Percentiles rank a stretch among this genome's conserved stretches.
Evolutionary conservation across 1,140 invertebrate species (phyloP).

Genomic region (Rhizoglyphus robini): DNA sequence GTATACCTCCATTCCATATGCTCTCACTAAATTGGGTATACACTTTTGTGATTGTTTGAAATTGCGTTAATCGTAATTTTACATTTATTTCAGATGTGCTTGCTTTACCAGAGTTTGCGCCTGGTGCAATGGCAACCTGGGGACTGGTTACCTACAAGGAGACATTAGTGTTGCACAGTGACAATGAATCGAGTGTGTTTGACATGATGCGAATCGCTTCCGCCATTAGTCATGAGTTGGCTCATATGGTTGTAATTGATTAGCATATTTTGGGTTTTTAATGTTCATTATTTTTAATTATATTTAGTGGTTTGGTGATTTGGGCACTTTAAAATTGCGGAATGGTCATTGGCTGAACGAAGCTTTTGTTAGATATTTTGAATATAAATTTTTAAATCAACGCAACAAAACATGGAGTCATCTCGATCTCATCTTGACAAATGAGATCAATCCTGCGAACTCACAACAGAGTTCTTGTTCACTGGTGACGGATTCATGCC

Average conservation of each 20-base stretch:
- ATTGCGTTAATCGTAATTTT: slow-evolving; percentile 67
- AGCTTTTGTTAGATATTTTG: slow-evolving; percentile 65
- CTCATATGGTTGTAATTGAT: slow-evolving; percentile 44
- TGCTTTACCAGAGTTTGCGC: slow-evolving; percentile 68
- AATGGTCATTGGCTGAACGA: slow-evolving; percentile 83
- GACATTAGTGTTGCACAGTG: slow-evolving; percentile 60
- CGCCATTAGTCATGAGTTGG: slow-evolving; percentile 64
- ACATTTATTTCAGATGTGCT: slow-evolving; percentile 52
- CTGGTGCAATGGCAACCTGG: slow-evolving; percentile 80
- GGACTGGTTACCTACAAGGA: slow-evolving; percentile 67
- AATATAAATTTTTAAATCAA: slow-evolving; percentile 56
- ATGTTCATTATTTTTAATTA: slow-evolving; percentile 30
- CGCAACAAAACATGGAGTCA: slow-evolving; percentile 41
- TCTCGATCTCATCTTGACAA: slow-evolving; percentile 27
- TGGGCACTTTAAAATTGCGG: slow-evolving; percentile 69
- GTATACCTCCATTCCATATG: slow-evolving; percentile 14
- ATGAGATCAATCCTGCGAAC: slow-evolving; percentile 42
- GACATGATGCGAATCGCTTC: slow-evolving; percentile 65
- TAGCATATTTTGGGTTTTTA: slow-evolving; percentile 59
- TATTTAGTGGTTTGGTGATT: slow-evolving; percentile 49
- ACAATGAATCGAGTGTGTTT: slow-evolving; percentile 43
- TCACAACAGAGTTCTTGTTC: slow-evolving; percentile 68
- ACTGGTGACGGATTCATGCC: slow-evolving; percentile 62
- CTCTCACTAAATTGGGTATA: slow-evolving; percentile 25
- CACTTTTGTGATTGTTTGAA: slow-evolving; percentile 68